Conservation (phyloP, 2,113 vertebrate genomes). For the Mesembrinibis cayennensis region DNA sequence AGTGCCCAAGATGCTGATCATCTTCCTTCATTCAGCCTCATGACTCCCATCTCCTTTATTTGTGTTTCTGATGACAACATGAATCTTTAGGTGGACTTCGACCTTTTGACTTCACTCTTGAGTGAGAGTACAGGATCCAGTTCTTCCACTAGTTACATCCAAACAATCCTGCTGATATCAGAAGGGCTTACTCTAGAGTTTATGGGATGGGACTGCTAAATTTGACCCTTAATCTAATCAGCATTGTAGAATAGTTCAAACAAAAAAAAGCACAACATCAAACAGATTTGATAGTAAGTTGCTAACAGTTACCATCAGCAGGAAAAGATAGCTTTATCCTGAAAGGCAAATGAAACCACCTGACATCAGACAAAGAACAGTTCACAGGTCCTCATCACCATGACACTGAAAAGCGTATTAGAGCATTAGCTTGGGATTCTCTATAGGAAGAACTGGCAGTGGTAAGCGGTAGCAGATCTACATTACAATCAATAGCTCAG, state of each 20-base stretch:
- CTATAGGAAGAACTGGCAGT: neutral
- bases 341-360: neutral
- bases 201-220: neutral
- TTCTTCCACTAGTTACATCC: neutral
- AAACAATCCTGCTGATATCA: neutral
- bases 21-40: neutral
- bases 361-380: neutral
- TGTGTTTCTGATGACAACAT: neutral
- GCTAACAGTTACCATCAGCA: neutral
- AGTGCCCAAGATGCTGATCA: slow-evolving; percentile 3
- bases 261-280: neutral
- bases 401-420: neutral
- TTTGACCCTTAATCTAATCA: neutral
- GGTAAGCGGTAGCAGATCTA: neutral
- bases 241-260: neutral
- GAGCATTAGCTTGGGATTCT: neutral
- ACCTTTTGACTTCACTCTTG: neutral
- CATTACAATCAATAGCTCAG: neutral
- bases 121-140: neutral
- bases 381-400: neutral
- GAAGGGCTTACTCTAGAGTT: neutral
- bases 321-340: neutral
- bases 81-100: neutral
- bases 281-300: neutral
- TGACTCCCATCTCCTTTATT: slow-evolving; percentile 24